phyloP scores from a whole-genome alignment of 2,888 invertebrate genomes.

The Leptarthrus brevirostris region DNA sequence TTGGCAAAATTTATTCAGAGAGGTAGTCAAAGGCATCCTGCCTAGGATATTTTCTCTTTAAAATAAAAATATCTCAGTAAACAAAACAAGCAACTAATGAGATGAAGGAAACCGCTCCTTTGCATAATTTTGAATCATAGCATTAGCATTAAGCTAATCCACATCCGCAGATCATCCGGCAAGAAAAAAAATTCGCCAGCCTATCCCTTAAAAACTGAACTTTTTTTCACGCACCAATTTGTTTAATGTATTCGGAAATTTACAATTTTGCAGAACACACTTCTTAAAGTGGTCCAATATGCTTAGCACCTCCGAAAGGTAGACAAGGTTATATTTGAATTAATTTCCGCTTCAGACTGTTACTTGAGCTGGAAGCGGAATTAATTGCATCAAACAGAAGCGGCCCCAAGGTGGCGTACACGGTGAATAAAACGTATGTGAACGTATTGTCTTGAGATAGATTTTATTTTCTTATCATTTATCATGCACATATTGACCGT shows the following conservation, averaged over 20 bases:
- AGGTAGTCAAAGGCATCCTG: no score
- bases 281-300: constrained; percentile 36
- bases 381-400: constrained; percentile 11
- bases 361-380: constrained; percentile 33
- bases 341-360: constrained; percentile 36
- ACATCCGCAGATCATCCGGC: constrained; percentile 15
- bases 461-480: neutral
- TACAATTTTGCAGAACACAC: constrained; percentile 29
- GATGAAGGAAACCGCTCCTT: no score
- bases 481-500: constrained; percentile 8
- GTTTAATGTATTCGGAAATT: constrained; percentile 13
- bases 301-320: constrained; percentile 38
- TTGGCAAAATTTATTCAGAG: no score
- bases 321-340: constrained; percentile 45
- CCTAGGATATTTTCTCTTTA: no score
- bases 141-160: neutral
- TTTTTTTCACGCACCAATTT: constrained; percentile 17
- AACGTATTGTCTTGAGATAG: neutral
- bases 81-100: no score
- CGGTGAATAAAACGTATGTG: neutral
- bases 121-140: no score
- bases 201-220: constrained; percentile 30
- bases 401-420: neutral
- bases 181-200: neutral
- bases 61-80: no score